These are phyloP conservation scores for Lasiurus cinereus DNA, from an alignment of 2,113 vertebrate species.

Conservation along the genomic window DNA sequence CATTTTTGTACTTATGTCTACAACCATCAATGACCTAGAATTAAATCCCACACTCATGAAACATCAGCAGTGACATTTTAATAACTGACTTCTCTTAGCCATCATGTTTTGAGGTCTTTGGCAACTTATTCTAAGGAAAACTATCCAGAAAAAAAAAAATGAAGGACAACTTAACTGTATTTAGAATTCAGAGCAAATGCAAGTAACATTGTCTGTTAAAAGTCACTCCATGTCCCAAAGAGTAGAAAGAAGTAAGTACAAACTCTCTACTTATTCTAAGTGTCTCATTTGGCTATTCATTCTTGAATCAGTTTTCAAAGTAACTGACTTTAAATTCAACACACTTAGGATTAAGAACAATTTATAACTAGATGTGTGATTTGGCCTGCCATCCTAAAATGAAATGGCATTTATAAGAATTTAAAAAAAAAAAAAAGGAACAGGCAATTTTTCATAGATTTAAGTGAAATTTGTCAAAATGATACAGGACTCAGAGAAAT, in stretches of 20 bases:
- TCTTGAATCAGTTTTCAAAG: conserved; percentile 41
- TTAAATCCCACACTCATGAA: conserved; percentile 9
- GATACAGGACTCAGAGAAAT: background rate
- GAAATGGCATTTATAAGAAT: conserved; percentile 1
- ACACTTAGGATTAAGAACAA: background rate
- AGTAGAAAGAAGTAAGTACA: background rate
- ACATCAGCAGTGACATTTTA: conserved; percentile 63
- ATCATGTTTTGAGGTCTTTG: conserved; percentile 61
- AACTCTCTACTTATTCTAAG: background rate
- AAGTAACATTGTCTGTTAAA: background rate
- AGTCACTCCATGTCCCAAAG: conserved; percentile 7
- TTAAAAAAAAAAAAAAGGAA: conserved; percentile 61
- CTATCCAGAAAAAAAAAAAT: background rate
- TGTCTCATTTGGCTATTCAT: background rate
- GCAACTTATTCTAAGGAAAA: conserved; percentile 49
- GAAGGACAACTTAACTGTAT: conserved; percentile 22
- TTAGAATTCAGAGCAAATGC: background rate
- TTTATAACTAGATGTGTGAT: background rate
- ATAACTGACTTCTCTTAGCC: conserved; percentile 37
- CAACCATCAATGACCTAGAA: background rate
- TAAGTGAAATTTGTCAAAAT: conserved; percentile 19
- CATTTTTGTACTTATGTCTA: background rate
- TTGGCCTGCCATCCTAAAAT: conserved; percentile 19
- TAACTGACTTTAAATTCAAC: background rate
- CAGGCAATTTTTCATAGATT: background rate